phyloP scores from a whole-genome alignment of 30 jellyfish, hydroid and myxozoan genomes.

The Aurelia aurita complex sp. Pacific region DNA sequence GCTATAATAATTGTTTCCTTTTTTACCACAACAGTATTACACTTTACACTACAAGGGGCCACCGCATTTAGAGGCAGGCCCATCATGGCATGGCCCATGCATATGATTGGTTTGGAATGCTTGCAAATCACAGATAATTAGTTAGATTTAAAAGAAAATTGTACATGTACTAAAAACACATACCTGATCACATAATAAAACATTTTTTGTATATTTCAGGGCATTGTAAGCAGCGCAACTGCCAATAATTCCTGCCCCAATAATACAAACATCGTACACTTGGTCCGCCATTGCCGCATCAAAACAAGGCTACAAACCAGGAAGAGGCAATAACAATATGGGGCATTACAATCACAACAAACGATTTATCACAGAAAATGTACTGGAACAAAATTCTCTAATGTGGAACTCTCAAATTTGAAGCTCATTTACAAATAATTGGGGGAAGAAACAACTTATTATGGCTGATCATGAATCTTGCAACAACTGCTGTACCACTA shows the following conservation, averaged over 20 bases:
- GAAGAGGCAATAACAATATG: conserved; percentile 27
- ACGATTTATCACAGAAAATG: too few species aligned
- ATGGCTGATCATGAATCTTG: conserved; percentile 3
- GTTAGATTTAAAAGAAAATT: background rate
- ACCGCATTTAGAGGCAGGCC: too few species aligned
- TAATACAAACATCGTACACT: conserved; percentile 61
- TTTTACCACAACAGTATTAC: too few species aligned
- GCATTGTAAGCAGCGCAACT: conserved; percentile 71
- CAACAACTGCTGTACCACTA: background rate
- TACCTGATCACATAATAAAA: conserved; percentile 80
- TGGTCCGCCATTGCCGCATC: conserved; percentile 15
- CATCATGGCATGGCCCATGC: too few species aligned
- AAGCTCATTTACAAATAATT: too few species aligned
- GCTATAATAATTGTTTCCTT: too few species aligned
- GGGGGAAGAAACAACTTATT: background rate
- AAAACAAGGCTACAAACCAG: background rate
- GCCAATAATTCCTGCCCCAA: conserved; percentile 89
- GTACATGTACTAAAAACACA: background rate
- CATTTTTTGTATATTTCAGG: conserved; percentile 48
- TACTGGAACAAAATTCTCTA: too few species aligned
- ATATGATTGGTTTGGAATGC: too few species aligned
- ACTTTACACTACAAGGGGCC: too few species aligned
- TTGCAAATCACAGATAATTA: too few species aligned
- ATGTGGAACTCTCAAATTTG: too few species aligned
- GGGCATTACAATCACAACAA: background rate